Base-by-base conservation (phyloP, 1,140 invertebrate genomes). In the Sarcophaga peregrina region DNA sequence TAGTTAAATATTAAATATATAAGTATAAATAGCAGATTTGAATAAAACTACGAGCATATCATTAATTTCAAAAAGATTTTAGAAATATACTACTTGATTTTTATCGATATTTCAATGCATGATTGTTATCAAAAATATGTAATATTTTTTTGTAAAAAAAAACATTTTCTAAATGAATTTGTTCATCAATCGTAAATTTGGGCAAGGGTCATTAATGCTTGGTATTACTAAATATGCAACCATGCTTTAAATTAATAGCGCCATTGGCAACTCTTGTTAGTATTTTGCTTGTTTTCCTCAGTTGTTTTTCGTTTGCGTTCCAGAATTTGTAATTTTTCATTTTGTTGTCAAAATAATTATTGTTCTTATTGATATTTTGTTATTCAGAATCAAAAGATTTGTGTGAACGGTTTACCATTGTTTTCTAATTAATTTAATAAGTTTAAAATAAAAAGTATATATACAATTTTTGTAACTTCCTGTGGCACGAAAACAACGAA, bases 301-400 rank as follows among this genome's bases (percentile, higher is more conserved):
- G 74, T 76, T 76, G 74, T 76, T 76, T 76, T 76, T 76, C 45
- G 13, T 76, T 76, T 76, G 74, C 48, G 74, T 76, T 76, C 74
- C n/a, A 76, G 74, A 75, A 46, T 75, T 75, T 75, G 25, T 75
- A 37, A 17, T 46, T 73, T 48, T 76, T n/a, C 15, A 8, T 76
- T 76, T 48, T 48, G 46, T 76, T 76, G 47, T 78, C 50, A 50
- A 78, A 25, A 20, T 9, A 4, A 4, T 37, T 37, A 68, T 20
- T 20, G 17, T 78, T 50, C 48, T 78, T 25, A 78, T 25, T 17
- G 3, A 17, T 75, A 37, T 47, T 13, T 48, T 48, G 48, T 48
- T 17, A 17, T 76, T 62, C 7, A 13, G 7, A 15, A 62, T n/a
- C 58, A 8, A 1, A 62, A 62, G 15, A 62, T 62, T 15, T 5